Evolutionary conservation across 2,113 vertebrate genomes (phyloP).

Genomic region (Thomomys bottae): DNA sequence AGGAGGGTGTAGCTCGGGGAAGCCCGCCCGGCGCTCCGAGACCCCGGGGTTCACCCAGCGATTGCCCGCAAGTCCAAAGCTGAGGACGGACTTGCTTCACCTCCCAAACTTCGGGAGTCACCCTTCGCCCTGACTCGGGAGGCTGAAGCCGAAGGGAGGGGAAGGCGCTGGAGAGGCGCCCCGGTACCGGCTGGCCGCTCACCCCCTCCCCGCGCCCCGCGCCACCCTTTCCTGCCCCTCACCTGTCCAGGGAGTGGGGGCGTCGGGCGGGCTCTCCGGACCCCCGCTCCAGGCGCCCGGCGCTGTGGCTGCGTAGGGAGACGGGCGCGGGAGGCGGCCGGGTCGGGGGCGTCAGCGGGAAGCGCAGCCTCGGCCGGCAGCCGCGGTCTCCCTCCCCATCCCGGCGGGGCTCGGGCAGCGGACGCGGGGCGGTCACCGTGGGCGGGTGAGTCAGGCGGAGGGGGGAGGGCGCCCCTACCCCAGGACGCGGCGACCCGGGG

Average conservation of each 20-base stretch:
- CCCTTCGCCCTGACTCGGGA: conserved; percentile 35
- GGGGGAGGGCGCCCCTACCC: conserved; percentile 50
- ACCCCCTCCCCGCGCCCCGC: neutral
- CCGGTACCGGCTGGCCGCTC: neutral
- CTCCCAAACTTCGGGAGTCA: conserved; percentile 71
- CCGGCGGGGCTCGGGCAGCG: conserved; percentile 49
- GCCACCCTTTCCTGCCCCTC: neutral
- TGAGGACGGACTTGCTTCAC: conserved; percentile 16
- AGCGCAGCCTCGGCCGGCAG: conserved; percentile 53
- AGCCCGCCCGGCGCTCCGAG: neutral
- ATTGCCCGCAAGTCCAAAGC: neutral
- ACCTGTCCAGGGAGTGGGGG: conserved; percentile 69
- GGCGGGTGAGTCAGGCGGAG: conserved; percentile 69
- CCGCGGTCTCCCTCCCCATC: conserved; percentile 51
- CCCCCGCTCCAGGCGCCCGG: neutral
- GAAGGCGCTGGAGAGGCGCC: neutral
- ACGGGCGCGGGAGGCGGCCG: neutral
- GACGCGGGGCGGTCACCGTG: conserved; percentile 47
- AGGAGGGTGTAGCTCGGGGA: conserved; percentile 72
- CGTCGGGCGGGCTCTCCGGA: neutral
- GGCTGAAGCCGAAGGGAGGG: neutral
- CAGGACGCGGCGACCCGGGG: neutral
- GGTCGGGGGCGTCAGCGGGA: conserved; percentile 60
- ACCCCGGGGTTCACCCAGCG: neutral
- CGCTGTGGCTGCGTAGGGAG: neutral